Evolutionary conservation across 2,113 vertebrate species (phyloP), one percentile per base, ranked within the genome.

Genomic region (Dicaeum eximium): DNA sequence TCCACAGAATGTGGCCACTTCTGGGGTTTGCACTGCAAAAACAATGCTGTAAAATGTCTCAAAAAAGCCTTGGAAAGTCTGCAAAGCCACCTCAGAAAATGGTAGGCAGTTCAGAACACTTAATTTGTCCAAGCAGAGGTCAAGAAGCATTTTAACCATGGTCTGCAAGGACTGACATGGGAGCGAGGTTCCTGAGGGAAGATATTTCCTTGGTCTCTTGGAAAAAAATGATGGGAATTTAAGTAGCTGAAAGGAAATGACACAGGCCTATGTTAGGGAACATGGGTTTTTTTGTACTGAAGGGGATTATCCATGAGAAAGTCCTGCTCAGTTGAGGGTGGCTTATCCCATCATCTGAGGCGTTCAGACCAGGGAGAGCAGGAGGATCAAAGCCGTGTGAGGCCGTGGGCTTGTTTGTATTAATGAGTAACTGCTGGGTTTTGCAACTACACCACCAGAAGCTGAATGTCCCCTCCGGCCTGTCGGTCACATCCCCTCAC

Each of bases 401-500:
- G 57, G 37, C 44, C 48, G 28, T 45, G 79, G n/a, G 30, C 67
- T 53, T 7, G 4, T 86, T 20, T 21, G 14, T 64, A 47, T 58
- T 58, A 70, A 51, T 61, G 33, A 90, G 27, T 94, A 94, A 95
- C 75, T 56, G 54, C 51, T 88, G 40, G 40, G 19, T 92, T 93
- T 97, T 97, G 90, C 2, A 80, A 65, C 64, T 93, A 13, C 67
- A 54, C 88, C 71, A 57, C 42, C 97, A 99, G 99, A 99, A 99
- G 97, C 97, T 99, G 87, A 98, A 99, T 11, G 99, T 99, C 40
- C 99, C 99, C 24, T 98, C 99, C 0, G 99, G 99, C 33, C 98
- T 99, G 81, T 99, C 99, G 0, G 99, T 99, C 96, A 99, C 99
- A 3, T 98, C 99, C 50, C 99, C 99, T 3, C 97, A 98, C 30